Evolutionary conservation across 2,888 invertebrate species (phyloP).

Genomic region (Eilema sororculum): DNA sequence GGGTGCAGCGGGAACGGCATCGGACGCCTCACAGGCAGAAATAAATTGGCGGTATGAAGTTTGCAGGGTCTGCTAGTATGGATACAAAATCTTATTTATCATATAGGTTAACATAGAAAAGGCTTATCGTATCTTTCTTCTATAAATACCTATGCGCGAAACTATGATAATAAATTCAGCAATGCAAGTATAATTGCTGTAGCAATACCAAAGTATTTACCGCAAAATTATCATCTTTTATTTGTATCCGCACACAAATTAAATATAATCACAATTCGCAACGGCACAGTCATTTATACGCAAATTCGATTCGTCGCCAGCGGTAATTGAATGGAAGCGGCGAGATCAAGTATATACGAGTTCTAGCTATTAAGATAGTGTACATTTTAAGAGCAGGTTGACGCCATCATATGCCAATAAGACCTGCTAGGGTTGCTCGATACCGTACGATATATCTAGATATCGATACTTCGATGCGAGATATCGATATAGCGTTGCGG

Average conservation of each 20-base stretch:
- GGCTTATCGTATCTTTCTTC: no score
- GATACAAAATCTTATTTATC: no score
- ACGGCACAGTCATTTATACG: conserved; percentile 56
- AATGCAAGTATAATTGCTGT: conserved; percentile 41
- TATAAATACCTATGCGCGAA: not conserved
- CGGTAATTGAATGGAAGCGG: conserved; percentile 65
- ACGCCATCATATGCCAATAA: conserved; percentile 66
- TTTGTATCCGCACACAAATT: conserved; percentile 45
- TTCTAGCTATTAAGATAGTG: conserved; percentile 62
- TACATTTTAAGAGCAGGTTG: conserved; percentile 60
- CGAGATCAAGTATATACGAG: conserved; percentile 60
- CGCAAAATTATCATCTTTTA: conserved; percentile 25
- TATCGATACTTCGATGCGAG: not conserved
- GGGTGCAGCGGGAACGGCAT: no score
- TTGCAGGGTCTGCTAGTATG: no score
- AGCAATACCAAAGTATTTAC: conserved; percentile 40
- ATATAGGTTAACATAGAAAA: no score
- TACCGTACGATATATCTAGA: not conserved
- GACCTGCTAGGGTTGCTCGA: conserved; percentile 43
- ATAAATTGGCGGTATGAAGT: no score
- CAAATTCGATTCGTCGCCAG: conserved; percentile 66
- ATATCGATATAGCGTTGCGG: not conserved
- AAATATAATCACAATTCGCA: conserved; percentile 51
- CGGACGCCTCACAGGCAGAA: no score
- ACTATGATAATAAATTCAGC: conserved; percentile 47